These are phyloP conservation scores for Neopipo cinnamomea DNA, from an alignment of 2,113 vertebrate species.

Conservation along the genomic window DNA sequence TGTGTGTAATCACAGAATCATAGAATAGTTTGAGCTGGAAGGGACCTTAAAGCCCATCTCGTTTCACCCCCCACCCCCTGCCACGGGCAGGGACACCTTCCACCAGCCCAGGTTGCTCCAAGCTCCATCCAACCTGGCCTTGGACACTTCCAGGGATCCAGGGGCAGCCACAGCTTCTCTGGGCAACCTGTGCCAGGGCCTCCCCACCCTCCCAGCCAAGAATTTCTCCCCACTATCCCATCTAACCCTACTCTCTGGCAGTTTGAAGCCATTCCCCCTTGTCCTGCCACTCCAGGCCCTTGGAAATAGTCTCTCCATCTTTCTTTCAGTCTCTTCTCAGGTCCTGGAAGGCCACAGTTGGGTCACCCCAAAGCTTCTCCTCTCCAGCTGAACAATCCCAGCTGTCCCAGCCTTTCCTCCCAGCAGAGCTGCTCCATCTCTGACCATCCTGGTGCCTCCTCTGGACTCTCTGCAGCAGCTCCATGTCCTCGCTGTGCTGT, in stretches of 20 bases:
- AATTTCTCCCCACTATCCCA: background rate
- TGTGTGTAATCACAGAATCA: background rate
- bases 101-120: background rate
- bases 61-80: accelerated
- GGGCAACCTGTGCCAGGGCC: background rate
- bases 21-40: background rate
- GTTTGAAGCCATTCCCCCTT: background rate
- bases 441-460: background rate
- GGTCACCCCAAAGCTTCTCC: background rate
- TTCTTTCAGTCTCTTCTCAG: background rate
- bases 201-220: accelerated
- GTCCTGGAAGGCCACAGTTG: accelerated
- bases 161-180: background rate
- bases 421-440: background rate
- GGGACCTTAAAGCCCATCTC: background rate
- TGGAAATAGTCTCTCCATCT: accelerated
- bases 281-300: background rate
- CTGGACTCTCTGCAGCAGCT: background rate
- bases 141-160: background rate
- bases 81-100: background rate
- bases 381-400: background rate
- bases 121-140: background rate
- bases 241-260: background rate
- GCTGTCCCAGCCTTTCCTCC: background rate
- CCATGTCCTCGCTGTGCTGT: background rate